phyloP scores from a whole-genome alignment of 2,888 invertebrate genomes.

The Latrodectus hesperus region DNA sequence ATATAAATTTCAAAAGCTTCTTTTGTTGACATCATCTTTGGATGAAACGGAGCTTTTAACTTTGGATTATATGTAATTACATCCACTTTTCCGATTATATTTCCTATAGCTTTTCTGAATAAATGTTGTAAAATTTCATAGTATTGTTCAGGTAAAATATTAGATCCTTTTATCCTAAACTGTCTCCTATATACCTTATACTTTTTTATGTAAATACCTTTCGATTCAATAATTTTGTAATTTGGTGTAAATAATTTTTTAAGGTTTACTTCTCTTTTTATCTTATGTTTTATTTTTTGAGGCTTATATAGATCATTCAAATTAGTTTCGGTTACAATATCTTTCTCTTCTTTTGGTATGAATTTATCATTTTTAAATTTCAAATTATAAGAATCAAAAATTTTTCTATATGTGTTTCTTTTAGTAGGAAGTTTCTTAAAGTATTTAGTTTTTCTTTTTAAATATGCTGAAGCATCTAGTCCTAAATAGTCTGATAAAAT shows the following conservation, averaged over 20 bases:
- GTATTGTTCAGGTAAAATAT: background rate
- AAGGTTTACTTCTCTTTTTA: background rate
- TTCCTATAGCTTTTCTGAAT: background rate
- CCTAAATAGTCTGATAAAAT: background rate
- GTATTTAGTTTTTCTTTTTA: background rate
- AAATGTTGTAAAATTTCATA: background rate
- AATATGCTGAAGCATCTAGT: background rate
- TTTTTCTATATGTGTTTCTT: background rate
- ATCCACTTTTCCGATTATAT: background rate
- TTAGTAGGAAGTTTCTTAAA: background rate
- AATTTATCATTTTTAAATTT: background rate
- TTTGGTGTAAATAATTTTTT: background rate
- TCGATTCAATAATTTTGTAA: background rate
- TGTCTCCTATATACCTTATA: background rate
- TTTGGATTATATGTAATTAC: background rate
- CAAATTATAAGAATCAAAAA: conserved; percentile 14
- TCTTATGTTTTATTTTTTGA: background rate
- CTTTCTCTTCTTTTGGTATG: conserved; percentile 2
- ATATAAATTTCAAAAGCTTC: background rate
- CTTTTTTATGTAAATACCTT: background rate
- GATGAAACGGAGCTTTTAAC: background rate
- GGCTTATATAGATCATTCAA: too few species aligned
- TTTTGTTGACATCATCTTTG: background rate
- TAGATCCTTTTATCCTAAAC: background rate
- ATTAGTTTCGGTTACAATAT: too few species aligned